Base-by-base conservation (phyloP, 2,113 vertebrate species). In the Cathartes aura region DNA sequence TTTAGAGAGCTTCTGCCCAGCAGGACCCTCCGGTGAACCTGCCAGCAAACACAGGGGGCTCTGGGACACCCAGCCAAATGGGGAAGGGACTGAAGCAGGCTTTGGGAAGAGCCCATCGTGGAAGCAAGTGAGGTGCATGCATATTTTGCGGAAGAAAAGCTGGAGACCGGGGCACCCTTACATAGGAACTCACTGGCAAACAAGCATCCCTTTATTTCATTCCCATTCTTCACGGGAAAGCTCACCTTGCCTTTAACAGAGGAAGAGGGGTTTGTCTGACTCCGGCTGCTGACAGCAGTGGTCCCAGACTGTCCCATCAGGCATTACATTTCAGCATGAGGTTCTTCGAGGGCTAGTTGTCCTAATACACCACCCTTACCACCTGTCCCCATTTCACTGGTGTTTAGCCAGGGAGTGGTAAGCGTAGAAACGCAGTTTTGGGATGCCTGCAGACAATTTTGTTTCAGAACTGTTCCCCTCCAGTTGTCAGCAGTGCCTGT, bases 201-300 rank as follows among this genome's bases (percentile, higher is more conserved):
- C 17, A 34, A 45, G 40, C 9, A 0, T 1, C 24, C 22, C 32
- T 55, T 58, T 62, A 38, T 58, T 87, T 87, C 15, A 2, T 50
- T 70, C n/a, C 24, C 6, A 1, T 48, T 87, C 32, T 56, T 43
- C 59, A n/a, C 0, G 2, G 53, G 58, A 90, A 76, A 90, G 5
- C 34, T 90, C 34, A 2, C 45, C 29, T 70, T 50, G 55, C 42
- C 55, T 81, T 68, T n/a, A 6, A 2, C 40, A 58, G 67, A 63
- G 47, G 50, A 73, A 62, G 34, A 67, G 9, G 12, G 7, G 3
- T 7, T 60, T 63, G 27, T 68, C 56, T 36, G 32, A 50, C 30
- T 43, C 53, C 0, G 0, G 30, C 47, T 40, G 36, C 42, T 43
- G 5, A 29, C n/a, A 81, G 64, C 55, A 48, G 50, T 5, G 0